phyloP scores from a whole-genome alignment of 2,113 vertebrate species.

The Rhabdomys dilectus region DNA sequence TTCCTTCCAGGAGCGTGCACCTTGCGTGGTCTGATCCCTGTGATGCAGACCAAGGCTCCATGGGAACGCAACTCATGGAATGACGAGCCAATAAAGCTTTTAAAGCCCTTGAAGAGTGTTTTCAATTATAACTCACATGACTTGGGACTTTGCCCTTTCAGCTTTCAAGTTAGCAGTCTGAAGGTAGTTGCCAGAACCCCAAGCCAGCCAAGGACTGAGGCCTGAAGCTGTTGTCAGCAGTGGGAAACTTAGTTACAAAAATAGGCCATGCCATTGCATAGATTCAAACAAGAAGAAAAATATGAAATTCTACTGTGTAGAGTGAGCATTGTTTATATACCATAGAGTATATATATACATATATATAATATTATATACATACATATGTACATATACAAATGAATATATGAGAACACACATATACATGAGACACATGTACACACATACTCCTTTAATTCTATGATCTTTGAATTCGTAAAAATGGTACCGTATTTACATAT shows the following conservation, averaged over 20 bases:
- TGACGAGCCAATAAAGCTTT: not conserved
- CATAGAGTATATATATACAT: accelerated
- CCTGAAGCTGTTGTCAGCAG: not conserved
- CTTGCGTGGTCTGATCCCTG: not conserved
- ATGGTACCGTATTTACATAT: not conserved
- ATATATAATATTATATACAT: accelerated
- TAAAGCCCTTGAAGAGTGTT: conserved; percentile 53
- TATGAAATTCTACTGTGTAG: accelerated
- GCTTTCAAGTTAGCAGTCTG: conserved; percentile 1
- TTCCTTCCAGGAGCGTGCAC: not conserved
- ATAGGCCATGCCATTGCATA: not conserved
- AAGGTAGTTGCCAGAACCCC: not conserved
- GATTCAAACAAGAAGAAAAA: not conserved
- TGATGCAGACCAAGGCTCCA: not conserved
- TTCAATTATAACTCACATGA: conserved; percentile 44
- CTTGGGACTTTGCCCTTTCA: not conserved
- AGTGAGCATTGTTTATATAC: too few relatives aligned
- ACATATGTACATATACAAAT: too few relatives aligned
- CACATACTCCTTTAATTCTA: not conserved
- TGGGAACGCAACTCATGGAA: not conserved
- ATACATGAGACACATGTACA: too few relatives aligned
- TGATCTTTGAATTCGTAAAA: not conserved
- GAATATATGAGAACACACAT: too few relatives aligned
- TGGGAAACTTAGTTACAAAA: not conserved
- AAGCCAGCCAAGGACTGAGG: not conserved